Conservation (phyloP, 2,113 vertebrate genomes). For the Ceyx melanurus region DNA sequence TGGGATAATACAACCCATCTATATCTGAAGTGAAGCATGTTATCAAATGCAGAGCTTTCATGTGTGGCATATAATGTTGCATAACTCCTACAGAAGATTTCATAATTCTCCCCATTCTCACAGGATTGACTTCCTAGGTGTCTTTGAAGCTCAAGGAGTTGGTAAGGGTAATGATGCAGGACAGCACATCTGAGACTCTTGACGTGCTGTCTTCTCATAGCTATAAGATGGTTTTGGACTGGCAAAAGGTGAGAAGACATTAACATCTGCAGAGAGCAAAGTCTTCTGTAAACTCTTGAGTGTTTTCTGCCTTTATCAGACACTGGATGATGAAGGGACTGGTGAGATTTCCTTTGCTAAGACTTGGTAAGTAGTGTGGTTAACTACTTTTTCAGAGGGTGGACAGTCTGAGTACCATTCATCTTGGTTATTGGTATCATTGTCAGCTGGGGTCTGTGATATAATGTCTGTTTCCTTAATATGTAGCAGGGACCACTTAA, state of each 20-base stretch:
- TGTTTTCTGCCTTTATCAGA: neutral
- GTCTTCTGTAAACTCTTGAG: neutral
- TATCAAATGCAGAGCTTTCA: neutral
- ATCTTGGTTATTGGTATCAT: neutral
- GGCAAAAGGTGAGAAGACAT: neutral
- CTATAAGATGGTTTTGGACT: neutral
- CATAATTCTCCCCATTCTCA: neutral
- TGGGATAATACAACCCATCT: neutral
- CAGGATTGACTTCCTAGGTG: neutral
- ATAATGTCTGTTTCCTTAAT: neutral
- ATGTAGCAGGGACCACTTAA: neutral
- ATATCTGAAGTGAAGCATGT: neutral
- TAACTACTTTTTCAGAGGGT: neutral
- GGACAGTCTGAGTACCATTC: neutral
- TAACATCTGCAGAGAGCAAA: neutral
- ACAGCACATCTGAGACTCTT: neutral
- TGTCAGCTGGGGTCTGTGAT: neutral
- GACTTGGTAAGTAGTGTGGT: neutral
- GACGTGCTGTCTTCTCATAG: neutral
- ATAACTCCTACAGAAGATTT: neutral
- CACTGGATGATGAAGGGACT: neutral
- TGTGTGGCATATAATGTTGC: accelerated
- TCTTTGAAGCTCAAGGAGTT: neutral
- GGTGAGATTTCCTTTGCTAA: neutral
- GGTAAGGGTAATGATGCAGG: neutral